phyloP scores from a whole-genome alignment of 2,888 invertebrate genomes.

The Catotricha subobsoleta region DNA sequence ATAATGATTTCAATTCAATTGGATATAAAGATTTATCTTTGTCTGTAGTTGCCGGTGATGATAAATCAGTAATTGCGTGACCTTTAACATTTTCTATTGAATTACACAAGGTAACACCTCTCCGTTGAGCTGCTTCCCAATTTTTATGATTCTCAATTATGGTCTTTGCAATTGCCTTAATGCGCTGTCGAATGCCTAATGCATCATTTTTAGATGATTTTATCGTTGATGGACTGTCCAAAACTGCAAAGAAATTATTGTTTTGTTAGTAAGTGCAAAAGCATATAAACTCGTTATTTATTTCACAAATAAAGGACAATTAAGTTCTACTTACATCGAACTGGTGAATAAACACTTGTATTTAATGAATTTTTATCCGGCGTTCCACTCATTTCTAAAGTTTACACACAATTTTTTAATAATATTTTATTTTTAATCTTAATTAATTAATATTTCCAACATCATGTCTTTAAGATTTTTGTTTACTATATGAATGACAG shows the following conservation, averaged over 20 bases:
- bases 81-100: conserved; percentile 22
- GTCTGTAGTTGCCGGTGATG: conserved; percentile 15
- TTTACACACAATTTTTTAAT: too few species aligned
- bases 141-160: conserved; percentile 20
- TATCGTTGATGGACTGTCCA: conserved; percentile 14
- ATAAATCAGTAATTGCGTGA: neutral
- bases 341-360: conserved; percentile 4
- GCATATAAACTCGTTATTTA: neutral
- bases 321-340: conserved; percentile 3
- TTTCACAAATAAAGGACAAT: neutral
- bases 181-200: conserved; percentile 9
- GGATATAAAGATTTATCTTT: conserved; percentile 16
- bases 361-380: conserved; percentile 1
- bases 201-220: conserved; percentile 11
- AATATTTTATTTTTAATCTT: too few species aligned
- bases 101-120: conserved; percentile 20
- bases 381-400: neutral
- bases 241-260: conserved; percentile 13
- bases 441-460: too few species aligned
- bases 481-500: too few species aligned
- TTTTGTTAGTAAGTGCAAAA: neutral
- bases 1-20: conserved; percentile 16
- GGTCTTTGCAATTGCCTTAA: conserved; percentile 17
- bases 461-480: too few species aligned
- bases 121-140: conserved; percentile 24